A percentile compares a stretch with the other conserved stretches of the same genome.
These are phyloP conservation scores for Sphenodon punctatus DNA, from an alignment of 2,797 vertebrate genomes.

Conservation along the genomic window DNA sequence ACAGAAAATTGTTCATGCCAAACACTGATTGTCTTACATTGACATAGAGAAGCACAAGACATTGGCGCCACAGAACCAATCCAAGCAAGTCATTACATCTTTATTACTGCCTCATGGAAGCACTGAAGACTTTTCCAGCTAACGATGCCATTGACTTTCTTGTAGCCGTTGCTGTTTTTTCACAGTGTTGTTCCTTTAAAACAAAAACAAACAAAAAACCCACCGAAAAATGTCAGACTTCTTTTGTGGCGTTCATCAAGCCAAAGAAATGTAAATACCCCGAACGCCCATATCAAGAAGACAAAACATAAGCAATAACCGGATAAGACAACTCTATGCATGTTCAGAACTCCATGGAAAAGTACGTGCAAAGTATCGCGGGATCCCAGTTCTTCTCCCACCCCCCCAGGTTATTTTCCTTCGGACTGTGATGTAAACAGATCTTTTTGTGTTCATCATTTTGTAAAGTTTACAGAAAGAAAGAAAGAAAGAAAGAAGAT, in stretches of 20 bases:
- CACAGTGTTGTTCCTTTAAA: too few relatives aligned
- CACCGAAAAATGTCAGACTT: background rate
- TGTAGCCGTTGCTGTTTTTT: background rate
- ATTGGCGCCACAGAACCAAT: too few relatives aligned
- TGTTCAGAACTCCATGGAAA: background rate
- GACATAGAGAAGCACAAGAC: background rate
- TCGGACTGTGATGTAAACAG: background rate
- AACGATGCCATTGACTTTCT: background rate
- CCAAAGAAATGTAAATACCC: constrained; percentile 72
- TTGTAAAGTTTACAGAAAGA: constrained; percentile 33
- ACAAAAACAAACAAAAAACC: too few relatives aligned
- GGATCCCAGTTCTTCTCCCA: background rate
- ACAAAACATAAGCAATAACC: constrained; percentile 47
- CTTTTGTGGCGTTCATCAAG: constrained; percentile 44
- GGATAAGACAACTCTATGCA: background rate
- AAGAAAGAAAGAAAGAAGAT: background rate
- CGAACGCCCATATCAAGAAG: constrained; percentile 37
- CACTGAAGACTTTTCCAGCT: background rate
- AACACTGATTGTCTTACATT: background rate
- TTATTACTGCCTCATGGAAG: background rate
- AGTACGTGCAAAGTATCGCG: background rate
- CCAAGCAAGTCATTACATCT: background rate
- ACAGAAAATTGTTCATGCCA: background rate
- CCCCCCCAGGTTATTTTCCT: too few relatives aligned
- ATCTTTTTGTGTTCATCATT: background rate